Evolutionary conservation across 1,140 invertebrate species (phyloP).

Genomic region (Microplitis mediator): DNA sequence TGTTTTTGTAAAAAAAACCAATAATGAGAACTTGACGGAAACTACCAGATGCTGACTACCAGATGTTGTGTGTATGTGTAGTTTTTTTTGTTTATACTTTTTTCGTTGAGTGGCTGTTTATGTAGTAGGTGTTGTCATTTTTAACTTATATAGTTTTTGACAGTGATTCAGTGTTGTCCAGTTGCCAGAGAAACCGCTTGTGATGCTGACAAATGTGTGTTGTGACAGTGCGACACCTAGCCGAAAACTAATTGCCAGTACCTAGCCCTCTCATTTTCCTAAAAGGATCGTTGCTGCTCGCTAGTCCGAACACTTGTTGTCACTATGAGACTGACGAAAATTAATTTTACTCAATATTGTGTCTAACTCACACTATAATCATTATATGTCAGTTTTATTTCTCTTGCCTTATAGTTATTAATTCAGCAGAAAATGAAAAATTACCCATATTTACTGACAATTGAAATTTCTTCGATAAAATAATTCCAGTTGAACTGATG

Average conservation of each 20-base stretch:
- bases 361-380: background rate
- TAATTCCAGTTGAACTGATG: no score
- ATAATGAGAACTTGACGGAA: background rate
- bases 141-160: background rate
- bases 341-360: conserved; percentile 6
- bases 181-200: conserved; percentile 5
- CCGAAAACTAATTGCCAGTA: conserved; percentile 11
- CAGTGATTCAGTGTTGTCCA: conserved; percentile 7
- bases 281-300: conserved; percentile 1
- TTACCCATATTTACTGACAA: no score
- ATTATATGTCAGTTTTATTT: background rate
- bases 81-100: background rate
- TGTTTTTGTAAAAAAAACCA: conserved; percentile 5
- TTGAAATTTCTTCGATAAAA: no score
- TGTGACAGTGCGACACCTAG: background rate
- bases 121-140: background rate
- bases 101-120: background rate
- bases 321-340: conserved; percentile 14
- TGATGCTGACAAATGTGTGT: conserved; percentile 16
- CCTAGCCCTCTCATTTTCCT: conserved; percentile 14
- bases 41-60: background rate
- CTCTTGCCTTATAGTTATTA: background rate
- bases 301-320: conserved; percentile 7
- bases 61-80: background rate
- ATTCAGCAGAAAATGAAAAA: background rate